Base-by-base conservation (phyloP, 2,113 vertebrate genomes). In the Planiliza haematocheilus region DNA sequence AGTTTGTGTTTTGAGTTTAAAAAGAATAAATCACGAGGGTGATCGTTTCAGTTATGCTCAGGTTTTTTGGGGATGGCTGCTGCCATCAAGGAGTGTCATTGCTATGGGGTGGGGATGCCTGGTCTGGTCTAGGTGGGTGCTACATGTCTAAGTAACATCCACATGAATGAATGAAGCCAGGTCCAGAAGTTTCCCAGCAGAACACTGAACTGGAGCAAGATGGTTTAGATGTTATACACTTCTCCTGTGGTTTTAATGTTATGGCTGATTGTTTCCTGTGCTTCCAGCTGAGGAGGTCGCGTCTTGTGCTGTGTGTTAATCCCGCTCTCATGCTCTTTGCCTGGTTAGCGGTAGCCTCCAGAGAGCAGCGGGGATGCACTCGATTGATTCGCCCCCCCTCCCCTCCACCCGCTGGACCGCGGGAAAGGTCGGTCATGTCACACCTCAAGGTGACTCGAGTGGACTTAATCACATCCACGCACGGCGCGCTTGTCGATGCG, bases 371-470 rank as follows among this genome's bases (percentile, higher is more conserved):
- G 64, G 34, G 74, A 55, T 62, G 49, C 36, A 45, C 63, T 79
- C 3, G 6, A 75, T 84, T 34, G 55, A 86, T 86, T n/a, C n/a
- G 24, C 41, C 24, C 38, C 14, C 24, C 24, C 11, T 45, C 59
- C 46, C 38, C 14, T 18, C 24, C 11, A 41, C 59, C 46, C 18
- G 34, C 51, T n/a, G 20, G 17, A 63, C 50, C 56, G 30, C 6
- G 43, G 46, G 69, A 82, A 67, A 72, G 81, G 81, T 82, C 72
- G 42, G 69, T 67, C 58, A 11, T 61, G 61, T 77, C 65, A 45
- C 69, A 8, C 63, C 49, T 76, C 52, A 55, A 60, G 63, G 60
- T 76, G 71, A 70, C 58, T 56, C 59, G 14, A 65, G 24, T 41
- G 18, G 70, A 24, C 48, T 38, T 34, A 66, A 62, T 50, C 38